Evolutionary conservation across 1,140 invertebrate genomes (phyloP), one percentile per base, ranked within the genome.

Genomic region (Achroia grisella): DNA sequence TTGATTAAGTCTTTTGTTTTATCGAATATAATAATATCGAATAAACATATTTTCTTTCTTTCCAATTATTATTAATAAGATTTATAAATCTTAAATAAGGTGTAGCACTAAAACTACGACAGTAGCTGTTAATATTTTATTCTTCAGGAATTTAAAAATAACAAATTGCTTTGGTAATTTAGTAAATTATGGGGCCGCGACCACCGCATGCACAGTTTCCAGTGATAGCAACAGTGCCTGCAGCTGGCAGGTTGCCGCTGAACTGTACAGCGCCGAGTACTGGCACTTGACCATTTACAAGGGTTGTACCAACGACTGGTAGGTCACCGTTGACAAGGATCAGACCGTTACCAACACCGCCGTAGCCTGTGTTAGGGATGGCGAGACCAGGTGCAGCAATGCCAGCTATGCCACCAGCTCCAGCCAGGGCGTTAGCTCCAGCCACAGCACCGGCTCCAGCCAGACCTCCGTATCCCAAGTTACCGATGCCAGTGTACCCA

Each of bases 151-250:
- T n/a, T n/a, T n/a, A n/a, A n/a, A n/a, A n/a, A n/a, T n/a, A n/a
- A n/a, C n/a, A n/a, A n/a, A n/a, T n/a, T n/a, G n/a, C n/a, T n/a
- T n/a, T n/a, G n/a, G n/a, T n/a, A n/a, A n/a, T n/a, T n/a, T n/a
- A n/a, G n/a, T n/a, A n/a, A n/a, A n/a, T n/a, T n/a, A n/a, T n/a
- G n/a, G 6, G 17, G 2, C 17, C 17, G 17, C 6, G 6, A 31
- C 39, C 39, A 31, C 47, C 46, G 8, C 48, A 48, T 14, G 36
- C 52, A 39, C 56, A 60, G 13, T 46, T 49, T 31, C 56, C 56
- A 4, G 34, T 12, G 37, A 56, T 61, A 40, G 53, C 37, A 10
- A 61, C 57, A 32, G 36, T 45, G 17, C 58, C 58, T 12, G 47
- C 28, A 30, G 49, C 51, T 13, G 57, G 57, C 17, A 61, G 43